Percentiles rank a stretch among this genome's conserved stretches.
Evolutionary conservation across 2,113 vertebrate genomes (phyloP).

Genomic region (Syrrhaptes paradoxus): DNA sequence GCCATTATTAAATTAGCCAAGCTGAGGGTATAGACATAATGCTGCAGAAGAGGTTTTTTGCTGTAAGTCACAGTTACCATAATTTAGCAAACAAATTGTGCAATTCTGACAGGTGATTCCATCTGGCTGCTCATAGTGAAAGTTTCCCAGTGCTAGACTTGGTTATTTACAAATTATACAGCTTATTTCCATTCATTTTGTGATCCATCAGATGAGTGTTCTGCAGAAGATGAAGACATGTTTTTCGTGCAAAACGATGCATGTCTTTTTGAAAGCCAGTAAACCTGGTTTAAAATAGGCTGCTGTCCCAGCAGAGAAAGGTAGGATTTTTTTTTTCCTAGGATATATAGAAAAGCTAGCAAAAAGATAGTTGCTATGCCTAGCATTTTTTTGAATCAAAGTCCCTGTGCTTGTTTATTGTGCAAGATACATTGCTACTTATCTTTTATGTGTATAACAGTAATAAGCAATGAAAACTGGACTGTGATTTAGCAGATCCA

Average conservation of each 20-base stretch:
- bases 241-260: not conserved
- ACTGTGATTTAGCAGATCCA: not conserved
- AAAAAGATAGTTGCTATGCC: not conserved
- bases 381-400: not conserved
- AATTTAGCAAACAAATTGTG: constrained; percentile 4
- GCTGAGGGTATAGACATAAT: not conserved
- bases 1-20: constrained; percentile 43
- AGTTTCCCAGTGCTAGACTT: not conserved
- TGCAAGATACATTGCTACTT: not conserved
- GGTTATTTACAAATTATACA: not conserved
- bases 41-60: not conserved
- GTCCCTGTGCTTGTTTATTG: not conserved
- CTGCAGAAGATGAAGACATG: not conserved
- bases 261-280: not conserved
- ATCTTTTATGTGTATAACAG: not conserved
- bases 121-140: not conserved
- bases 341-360: not conserved
- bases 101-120: constrained; percentile 1
- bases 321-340: too few relatives aligned
- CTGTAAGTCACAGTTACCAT: not conserved
- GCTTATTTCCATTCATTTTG: not conserved
- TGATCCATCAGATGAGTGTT: not conserved
- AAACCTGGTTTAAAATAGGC: not conserved
- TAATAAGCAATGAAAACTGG: not conserved
- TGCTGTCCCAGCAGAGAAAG: not conserved